These are phyloP conservation scores for Oncorhynchus keta DNA, from an alignment of 2,113 vertebrate genomes.

Conservation along the genomic window DNA sequence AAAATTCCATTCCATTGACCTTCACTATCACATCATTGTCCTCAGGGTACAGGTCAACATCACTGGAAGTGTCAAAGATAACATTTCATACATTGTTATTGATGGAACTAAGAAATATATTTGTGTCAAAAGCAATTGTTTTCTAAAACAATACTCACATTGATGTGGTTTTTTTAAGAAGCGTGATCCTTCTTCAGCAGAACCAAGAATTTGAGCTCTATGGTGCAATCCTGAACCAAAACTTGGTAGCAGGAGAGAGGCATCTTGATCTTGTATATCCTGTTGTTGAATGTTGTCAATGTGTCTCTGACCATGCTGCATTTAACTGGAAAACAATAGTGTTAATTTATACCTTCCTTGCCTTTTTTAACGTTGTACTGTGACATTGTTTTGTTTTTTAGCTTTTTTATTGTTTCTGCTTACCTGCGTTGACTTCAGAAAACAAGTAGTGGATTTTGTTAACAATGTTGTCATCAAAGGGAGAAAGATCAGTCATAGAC, in stretches of 20 bases:
- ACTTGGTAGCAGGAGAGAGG: constrained; percentile 77
- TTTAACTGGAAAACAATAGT: constrained; percentile 42
- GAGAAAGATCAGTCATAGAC: constrained; percentile 28
- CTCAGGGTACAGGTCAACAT: constrained; percentile 27
- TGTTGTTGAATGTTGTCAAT: constrained; percentile 78
- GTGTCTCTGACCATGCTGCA: constrained; percentile 42
- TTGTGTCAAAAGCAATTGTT: not conserved
- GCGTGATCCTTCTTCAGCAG: constrained; percentile 68
- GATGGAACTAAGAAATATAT: not conserved
- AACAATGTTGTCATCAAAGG: constrained; percentile 32
- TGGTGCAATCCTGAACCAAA: constrained; percentile 77
- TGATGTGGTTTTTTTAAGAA: constrained; percentile 54
- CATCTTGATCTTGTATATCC: constrained; percentile 65
- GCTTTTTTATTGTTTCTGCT: not conserved
- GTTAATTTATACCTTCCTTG: not conserved
- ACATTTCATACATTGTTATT: not conserved
- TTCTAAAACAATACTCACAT: constrained; percentile 50
- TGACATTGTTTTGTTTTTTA: not conserved
- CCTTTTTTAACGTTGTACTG: not conserved
- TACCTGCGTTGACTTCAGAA: constrained; percentile 54
- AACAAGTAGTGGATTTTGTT: constrained; percentile 48
- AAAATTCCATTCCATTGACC: constrained; percentile 58
- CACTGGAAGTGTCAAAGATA: constrained; percentile 10
- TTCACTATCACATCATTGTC: constrained; percentile 25
- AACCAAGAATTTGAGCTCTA: constrained; percentile 80